A percentile compares a stretch with the other conserved stretches of the same genome.
Evolutionary conservation across 2,888 invertebrate species (phyloP).

Genomic region (Heteromyza rotundicornis): DNA sequence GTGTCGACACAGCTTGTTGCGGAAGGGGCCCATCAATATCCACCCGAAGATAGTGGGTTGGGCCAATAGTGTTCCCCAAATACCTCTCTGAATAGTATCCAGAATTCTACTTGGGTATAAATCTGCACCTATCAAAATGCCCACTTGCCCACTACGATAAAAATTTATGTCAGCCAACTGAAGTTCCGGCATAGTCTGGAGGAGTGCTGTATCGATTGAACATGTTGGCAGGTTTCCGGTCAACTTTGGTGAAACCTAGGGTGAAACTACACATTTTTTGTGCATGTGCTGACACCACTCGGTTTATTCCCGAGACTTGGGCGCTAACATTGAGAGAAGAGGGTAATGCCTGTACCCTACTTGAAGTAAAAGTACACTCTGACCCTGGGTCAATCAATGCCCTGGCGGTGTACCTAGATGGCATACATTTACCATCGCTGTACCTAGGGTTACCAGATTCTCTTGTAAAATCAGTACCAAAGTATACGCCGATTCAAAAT

Average conservation of each 20-base stretch:
- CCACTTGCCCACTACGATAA: neutral
- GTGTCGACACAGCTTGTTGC: neutral
- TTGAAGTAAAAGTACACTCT: slow-evolving; percentile 4
- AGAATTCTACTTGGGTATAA: neutral
- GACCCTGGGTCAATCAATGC: neutral
- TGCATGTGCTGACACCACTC: neutral
- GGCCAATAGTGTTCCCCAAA: neutral
- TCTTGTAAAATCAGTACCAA: no score
- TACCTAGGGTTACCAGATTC: no score
- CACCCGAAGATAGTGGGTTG: slow-evolving; percentile 7
- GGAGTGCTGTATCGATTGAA: neutral
- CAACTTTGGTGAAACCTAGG: neutral
- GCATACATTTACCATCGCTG: neutral
- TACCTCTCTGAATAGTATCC: neutral
- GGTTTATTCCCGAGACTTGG: neutral
- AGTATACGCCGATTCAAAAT: no score
- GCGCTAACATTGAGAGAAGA: neutral
- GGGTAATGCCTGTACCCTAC: neutral
- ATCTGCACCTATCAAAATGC: neutral
- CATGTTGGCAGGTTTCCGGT: neutral
- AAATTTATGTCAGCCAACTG: neutral
- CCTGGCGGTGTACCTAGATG: neutral
- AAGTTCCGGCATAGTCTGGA: neutral
- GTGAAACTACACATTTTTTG: neutral
- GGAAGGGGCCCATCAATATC: neutral